Conservation (phyloP, 1,140 invertebrate genomes). For the Anoplophora glabripennis region DNA sequence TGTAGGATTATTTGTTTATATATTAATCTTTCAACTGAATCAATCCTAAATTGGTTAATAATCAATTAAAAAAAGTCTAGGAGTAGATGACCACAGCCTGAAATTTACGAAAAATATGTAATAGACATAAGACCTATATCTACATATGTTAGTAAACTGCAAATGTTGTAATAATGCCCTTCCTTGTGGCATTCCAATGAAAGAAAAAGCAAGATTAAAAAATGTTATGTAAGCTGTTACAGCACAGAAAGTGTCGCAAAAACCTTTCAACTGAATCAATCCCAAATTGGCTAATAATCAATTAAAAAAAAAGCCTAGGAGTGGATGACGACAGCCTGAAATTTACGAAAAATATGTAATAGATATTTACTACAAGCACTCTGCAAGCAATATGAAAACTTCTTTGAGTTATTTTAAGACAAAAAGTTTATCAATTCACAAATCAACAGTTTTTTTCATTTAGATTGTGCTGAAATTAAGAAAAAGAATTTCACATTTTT, state of each 20-base stretch:
- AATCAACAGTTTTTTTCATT: too few relatives aligned
- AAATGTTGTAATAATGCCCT: too few relatives aligned
- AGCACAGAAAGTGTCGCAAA: background rate
- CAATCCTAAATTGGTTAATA: background rate
- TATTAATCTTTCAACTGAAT: background rate
- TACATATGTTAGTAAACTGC: too few relatives aligned
- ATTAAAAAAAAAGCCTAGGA: background rate
- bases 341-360: constrained; percentile 3
- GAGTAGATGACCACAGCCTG: too few relatives aligned
- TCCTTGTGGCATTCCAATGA: too few relatives aligned
- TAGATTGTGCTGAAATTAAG: too few relatives aligned
- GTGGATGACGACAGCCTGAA: too few relatives aligned
- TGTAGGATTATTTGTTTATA: too few relatives aligned
- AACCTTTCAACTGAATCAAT: background rate
- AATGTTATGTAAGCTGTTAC: background rate
- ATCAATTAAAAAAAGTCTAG: background rate
- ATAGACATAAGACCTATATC: too few relatives aligned
- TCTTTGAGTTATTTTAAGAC: too few relatives aligned
- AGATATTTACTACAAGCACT: background rate
- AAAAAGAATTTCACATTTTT: too few relatives aligned
- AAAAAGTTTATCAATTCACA: too few relatives aligned
- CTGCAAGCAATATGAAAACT: background rate
- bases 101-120: constrained; percentile 2
- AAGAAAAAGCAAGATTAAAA: background rate
- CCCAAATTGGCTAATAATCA: background rate